These are phyloP conservation scores for Dermolepida albohirtum DNA, from an alignment of 2,888 invertebrate genomes.

Conservation along the genomic window DNA sequence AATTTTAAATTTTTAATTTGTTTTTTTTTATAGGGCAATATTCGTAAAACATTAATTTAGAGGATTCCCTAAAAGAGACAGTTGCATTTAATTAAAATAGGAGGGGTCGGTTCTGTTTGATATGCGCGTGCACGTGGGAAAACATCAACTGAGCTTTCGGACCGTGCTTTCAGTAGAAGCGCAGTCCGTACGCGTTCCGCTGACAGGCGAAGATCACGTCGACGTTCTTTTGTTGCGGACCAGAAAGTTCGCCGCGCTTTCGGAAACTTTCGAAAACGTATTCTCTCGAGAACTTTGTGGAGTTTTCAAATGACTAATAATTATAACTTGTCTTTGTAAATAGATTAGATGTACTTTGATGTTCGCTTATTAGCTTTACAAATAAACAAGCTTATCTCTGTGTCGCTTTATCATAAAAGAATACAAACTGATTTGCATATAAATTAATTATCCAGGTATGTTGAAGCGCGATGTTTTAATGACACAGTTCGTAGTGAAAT, in stretches of 20 bases:
- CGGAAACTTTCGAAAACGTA: not conserved
- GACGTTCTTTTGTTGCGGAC: not conserved
- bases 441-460: too few species aligned
- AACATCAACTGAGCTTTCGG: conserved; percentile 7
- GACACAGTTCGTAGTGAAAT: too few species aligned
- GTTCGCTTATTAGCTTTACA: too few species aligned
- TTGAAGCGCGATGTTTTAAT: too few species aligned
- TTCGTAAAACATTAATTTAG: conserved; percentile 9
- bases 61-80: conserved; percentile 18
- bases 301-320: not conserved
- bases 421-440: too few species aligned
- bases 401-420: too few species aligned
- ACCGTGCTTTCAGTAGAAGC: conserved; percentile 19
- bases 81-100: conserved; percentile 24
- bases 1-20: too few species aligned
- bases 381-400: too few species aligned
- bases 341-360: too few species aligned
- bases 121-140: conserved; percentile 28
- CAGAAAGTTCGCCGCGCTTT: not conserved
- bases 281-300: not conserved
- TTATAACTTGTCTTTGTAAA: not conserved
- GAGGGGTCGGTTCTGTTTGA: conserved; percentile 2
- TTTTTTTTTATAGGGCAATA: not conserved
- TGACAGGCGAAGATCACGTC: conserved; percentile 18
- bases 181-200: conserved; percentile 15